Evolutionary conservation across 2,797 vertebrate genomes (phyloP).

Genomic region (Pygocentrus nattereri): DNA sequence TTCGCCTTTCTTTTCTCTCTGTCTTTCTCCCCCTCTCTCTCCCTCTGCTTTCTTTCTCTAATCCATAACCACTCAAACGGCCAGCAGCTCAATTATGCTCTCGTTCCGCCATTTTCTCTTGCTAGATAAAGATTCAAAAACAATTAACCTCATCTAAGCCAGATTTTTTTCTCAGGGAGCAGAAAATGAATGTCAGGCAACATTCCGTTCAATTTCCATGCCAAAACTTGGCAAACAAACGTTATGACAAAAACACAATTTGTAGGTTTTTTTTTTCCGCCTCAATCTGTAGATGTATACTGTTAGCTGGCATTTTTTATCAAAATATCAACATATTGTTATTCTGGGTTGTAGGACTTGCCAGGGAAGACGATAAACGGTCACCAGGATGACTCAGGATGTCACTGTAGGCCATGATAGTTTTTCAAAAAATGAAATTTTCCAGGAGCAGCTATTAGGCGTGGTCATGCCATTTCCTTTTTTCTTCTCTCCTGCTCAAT

Average conservation of each 20-base stretch:
- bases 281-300: slow-evolving; percentile 9
- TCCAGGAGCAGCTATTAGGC: slow-evolving; percentile 1
- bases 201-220: slow-evolving; percentile 68
- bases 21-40: slow-evolving; percentile 31
- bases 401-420: background rate
- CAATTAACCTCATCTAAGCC: slow-evolving; percentile 85
- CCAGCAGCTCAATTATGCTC: slow-evolving; percentile 83
- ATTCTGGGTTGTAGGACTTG: background rate
- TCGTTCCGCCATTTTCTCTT: slow-evolving; percentile 77
- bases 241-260: slow-evolving; percentile 68
- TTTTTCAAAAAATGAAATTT: background rate
- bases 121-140: slow-evolving; percentile 81
- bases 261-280: slow-evolving; percentile 51
- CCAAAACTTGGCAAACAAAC: slow-evolving; percentile 73
- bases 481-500: background rate
- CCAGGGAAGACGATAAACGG: background rate
- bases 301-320: background rate
- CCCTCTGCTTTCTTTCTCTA: slow-evolving; percentile 63
- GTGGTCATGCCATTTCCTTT: slow-evolving; percentile 8
- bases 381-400: background rate
- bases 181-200: slow-evolving; percentile 69
- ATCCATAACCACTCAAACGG: slow-evolving; percentile 89
- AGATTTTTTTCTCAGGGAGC: slow-evolving; percentile 66
- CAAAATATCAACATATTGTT: background rate
- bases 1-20: slow-evolving; percentile 69